These are phyloP conservation scores for Cydia amplana DNA, from an alignment of 1,140 invertebrate genomes.

Conservation along the genomic window DNA sequence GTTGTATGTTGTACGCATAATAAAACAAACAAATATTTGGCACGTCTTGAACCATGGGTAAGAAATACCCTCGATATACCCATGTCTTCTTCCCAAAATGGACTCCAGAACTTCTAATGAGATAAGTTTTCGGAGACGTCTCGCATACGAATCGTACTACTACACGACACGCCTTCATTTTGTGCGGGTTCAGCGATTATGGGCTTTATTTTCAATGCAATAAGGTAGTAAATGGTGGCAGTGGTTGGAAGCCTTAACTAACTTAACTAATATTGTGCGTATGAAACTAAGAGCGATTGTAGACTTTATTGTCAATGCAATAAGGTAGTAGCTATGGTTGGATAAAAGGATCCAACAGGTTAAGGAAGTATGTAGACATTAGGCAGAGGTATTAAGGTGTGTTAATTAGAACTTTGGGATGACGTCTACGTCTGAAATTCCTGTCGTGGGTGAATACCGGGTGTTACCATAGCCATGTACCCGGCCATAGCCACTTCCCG, in stretches of 20 bases:
- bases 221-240: not conserved
- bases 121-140: conserved; percentile 42
- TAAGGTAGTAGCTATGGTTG: not conserved
- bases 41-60: too few species aligned
- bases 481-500: too few species aligned
- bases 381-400: not conserved
- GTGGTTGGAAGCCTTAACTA: too few species aligned
- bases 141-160: conserved; percentile 41
- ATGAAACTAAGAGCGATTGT: not conserved
- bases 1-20: too few species aligned
- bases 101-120: conserved; percentile 42
- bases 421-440: too few species aligned
- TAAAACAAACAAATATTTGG: too few species aligned
- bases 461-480: too few species aligned
- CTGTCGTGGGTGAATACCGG: too few species aligned
- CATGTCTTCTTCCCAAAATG: not conserved
- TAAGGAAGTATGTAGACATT: not conserved
- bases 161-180: not conserved
- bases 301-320: not conserved
- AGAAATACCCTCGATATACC: not conserved
- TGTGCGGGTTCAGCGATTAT: not conserved
- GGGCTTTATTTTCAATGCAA: not conserved
- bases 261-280: not conserved
- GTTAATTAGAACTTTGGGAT: not conserved
- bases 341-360: not conserved